Conservation (phyloP, 2,888 invertebrate genomes). For the Netelia fuscicornis region DNA sequence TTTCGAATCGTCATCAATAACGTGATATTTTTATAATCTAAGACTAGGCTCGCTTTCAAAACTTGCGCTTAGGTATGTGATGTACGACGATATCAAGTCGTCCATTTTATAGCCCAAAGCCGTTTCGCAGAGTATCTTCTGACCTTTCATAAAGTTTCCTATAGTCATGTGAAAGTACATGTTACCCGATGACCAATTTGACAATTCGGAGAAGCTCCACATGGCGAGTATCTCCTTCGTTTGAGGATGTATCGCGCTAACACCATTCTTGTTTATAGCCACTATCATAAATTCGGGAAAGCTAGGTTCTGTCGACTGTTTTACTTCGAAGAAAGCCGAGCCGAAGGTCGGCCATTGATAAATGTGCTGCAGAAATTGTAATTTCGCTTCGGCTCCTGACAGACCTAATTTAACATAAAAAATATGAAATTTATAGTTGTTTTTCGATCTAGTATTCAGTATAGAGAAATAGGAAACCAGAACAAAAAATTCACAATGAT, state of each 20-base stretch:
- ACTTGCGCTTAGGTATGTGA: constrained; percentile 85
- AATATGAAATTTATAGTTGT: constrained; percentile 31
- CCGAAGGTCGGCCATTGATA: constrained; percentile 95
- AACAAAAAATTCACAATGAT: background rate
- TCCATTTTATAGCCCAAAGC: constrained; percentile 98
- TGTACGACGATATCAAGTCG: constrained; percentile 97
- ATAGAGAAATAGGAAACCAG: background rate
- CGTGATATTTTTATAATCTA: constrained; percentile 21
- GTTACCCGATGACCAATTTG: constrained; percentile 98
- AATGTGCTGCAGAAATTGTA: constrained; percentile 91
- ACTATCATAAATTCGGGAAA: constrained; percentile 95
- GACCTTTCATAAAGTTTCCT: constrained; percentile 96
- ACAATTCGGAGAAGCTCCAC: constrained; percentile 94
- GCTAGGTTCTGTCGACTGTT: constrained; percentile 94
- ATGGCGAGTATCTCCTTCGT: constrained; percentile 94
- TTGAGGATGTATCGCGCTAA: constrained; percentile 94
- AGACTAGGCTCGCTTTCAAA: constrained; percentile 37
- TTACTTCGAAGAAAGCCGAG: constrained; percentile 97
- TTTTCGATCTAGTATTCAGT: background rate
- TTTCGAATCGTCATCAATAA: background rate
- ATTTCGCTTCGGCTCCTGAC: constrained; percentile 91
- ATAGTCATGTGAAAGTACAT: constrained; percentile 98
- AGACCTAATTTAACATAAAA: constrained; percentile 83
- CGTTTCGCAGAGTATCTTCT: constrained; percentile 95
- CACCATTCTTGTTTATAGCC: constrained; percentile 96